Evolutionary conservation across 2,113 vertebrate genomes (phyloP), one percentile per base, ranked within the genome.

Genomic region (Vanacampus margaritifer): DNA sequence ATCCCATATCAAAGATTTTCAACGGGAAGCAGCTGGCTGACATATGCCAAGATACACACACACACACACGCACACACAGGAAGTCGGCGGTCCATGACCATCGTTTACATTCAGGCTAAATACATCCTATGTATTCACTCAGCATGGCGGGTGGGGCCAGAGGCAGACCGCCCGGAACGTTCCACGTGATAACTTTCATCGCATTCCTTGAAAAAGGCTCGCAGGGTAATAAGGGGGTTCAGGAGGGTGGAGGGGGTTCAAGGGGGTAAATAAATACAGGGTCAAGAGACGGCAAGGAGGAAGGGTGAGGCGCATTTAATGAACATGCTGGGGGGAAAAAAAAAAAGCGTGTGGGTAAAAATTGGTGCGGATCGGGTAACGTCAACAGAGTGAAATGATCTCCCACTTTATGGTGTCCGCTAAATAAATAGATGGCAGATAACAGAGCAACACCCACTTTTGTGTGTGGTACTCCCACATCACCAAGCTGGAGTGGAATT

Each of bases 211-310:
- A 86, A 86, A 32, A 73, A 81, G 67, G 61, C 65, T 51, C 68
- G 28, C 8, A 3, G 26, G 60, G 75, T 84, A 89, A 86, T 85
- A 72, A 84, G 57, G 60, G 73, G 78, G 65, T 75, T 73, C 36
- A 24, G 23, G 19, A 41, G 46, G 45, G 24, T 0, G 1, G 56
- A 48, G 8, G 69, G 45, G 5, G 36, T 26, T 23, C 36, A 46
- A 12, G n/a, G 51, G 51, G 83, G 81, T 88, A 89, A 87, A 84
- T 88, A 89, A 87, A 84, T 86, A 86, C 69, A 89, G 81, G 79
- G 76, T 66, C 66, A 24, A 39, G 69, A 24, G 6, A 72, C 53
- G 67, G 65, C 39, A 1, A 73, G 65, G 19, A 64, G 67, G 71
- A 75, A 86, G 85, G 85, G 88, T 81, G 84, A 84, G 85, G 86